Evolutionary conservation across 2,113 vertebrate species (phyloP).

Genomic region (Arenaria interpres): DNA sequence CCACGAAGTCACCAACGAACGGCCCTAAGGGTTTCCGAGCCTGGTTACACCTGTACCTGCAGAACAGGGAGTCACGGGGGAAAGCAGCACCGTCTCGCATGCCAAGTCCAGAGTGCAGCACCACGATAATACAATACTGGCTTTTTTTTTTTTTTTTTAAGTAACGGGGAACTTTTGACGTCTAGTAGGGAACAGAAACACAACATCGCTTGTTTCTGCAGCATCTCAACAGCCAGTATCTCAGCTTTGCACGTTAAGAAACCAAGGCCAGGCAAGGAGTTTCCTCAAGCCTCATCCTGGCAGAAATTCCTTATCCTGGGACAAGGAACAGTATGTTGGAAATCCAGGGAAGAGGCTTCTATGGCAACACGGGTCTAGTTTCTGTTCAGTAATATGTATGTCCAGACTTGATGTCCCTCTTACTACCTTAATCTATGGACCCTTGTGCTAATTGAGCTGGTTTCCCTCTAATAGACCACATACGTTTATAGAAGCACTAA

Average conservation of each 20-base stretch:
- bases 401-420: not conserved
- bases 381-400: fast-evolving
- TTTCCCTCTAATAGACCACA: not conserved
- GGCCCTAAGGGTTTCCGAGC: not conserved
- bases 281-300: not conserved
- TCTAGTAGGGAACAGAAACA: not conserved
- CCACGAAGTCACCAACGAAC: not conserved
- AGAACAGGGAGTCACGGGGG: not conserved
- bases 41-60: not conserved
- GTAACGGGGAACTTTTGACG: not conserved
- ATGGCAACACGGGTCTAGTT: not conserved
- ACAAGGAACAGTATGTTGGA: too few species aligned
- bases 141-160: too few species aligned
- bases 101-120: not conserved
- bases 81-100: not conserved
- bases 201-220: not conserved
- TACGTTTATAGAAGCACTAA: not conserved
- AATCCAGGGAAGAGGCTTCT: not conserved
- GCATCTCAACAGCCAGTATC: not conserved
- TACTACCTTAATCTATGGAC: not conserved
- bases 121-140: not conserved
- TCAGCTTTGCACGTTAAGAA: not conserved
- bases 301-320: not conserved
- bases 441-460: not conserved
- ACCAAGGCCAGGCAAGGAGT: not conserved